Evolutionary conservation across 1,140 invertebrate species (phyloP).

Genomic region (Ostrea edulis): DNA sequence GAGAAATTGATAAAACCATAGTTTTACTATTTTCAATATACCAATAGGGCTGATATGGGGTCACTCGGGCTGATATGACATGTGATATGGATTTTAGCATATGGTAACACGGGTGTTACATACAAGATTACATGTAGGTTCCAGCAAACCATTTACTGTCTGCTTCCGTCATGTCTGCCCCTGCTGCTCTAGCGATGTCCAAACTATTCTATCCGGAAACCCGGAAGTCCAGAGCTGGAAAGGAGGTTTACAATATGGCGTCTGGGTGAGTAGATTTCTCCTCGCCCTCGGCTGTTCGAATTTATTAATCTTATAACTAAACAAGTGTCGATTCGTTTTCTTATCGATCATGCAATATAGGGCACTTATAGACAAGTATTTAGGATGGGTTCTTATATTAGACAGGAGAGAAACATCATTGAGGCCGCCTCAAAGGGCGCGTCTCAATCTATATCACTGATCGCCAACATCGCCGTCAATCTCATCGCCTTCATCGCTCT

Average conservation of each 20-base stretch:
- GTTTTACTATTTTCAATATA: too few relatives aligned
- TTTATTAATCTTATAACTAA: too few relatives aligned
- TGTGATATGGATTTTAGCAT: too few relatives aligned
- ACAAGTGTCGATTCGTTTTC: too few relatives aligned
- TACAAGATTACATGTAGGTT: conserved; percentile 71
- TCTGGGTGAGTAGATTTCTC: conserved; percentile 49
- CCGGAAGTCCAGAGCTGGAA: conserved; percentile 45
- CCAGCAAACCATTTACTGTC: conserved; percentile 84
- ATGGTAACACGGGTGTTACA: background rate
- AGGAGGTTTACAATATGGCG: conserved; percentile 62
- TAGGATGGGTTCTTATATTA: conserved; percentile 73
- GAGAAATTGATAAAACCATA: too few relatives aligned
- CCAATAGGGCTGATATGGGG: too few relatives aligned
- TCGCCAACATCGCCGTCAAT: conserved; percentile 93
- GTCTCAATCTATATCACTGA: conserved; percentile 87
- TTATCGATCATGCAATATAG: too few relatives aligned
- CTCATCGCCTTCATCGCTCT: conserved; percentile 94
- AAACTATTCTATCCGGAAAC: conserved; percentile 94
- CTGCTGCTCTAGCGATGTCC: conserved; percentile 91
- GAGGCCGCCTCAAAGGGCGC: conserved; percentile 94
- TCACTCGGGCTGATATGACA: too few relatives aligned
- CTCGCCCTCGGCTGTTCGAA: too few relatives aligned
- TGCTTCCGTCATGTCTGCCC: conserved; percentile 96
- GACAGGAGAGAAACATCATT: conserved; percentile 88
- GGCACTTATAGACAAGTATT: background rate